Conservation (phyloP, 1,140 invertebrate genomes). For the Penaeus vannamei region DNA sequence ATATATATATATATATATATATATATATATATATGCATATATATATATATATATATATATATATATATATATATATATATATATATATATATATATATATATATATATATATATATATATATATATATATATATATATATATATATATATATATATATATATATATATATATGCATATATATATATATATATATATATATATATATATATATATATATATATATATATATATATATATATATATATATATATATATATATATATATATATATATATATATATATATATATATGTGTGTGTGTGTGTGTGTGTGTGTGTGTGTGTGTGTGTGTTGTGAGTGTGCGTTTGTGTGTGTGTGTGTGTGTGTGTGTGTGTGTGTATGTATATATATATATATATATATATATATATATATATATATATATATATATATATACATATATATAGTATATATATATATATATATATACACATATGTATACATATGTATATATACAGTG, state of each 20-base stretch:
- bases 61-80: conserved; percentile 6
- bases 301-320: no score
- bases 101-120: conserved; percentile 30
- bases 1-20: conserved; percentile 12
- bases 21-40: conserved; percentile 4
- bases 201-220: conserved; percentile 20
- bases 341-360: no score
- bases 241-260: conserved; percentile 25
- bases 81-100: conserved; percentile 28
- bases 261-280: background rate
- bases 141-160: background rate
- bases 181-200: background rate
- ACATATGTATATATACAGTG: conserved; percentile 2
- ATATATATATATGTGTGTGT: no score
- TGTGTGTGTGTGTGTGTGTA: no score
- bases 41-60: conserved; percentile 1
- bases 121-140: conserved; percentile 21
- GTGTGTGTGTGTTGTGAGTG: no score
- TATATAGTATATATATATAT: background rate
- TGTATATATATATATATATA: background rate
- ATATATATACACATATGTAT: background rate
- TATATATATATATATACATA: background rate
- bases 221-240: conserved; percentile 35
- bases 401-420: conserved; percentile 4
- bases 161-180: background rate